These are phyloP conservation scores for Cantharis lateralis DNA, from an alignment of 2,888 invertebrate genomes.

Conservation along the genomic window DNA sequence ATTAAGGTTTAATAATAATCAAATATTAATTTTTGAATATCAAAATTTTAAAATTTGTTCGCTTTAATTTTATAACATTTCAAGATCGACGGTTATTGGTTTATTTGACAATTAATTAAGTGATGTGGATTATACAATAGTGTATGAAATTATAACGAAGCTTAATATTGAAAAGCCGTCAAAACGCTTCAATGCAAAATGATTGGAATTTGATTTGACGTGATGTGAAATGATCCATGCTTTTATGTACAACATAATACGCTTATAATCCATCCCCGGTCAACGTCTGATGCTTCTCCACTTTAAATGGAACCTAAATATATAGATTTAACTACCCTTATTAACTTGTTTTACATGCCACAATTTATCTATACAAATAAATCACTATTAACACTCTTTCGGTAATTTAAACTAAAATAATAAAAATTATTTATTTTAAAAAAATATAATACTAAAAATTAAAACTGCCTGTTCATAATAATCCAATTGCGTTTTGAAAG, in stretches of 20 bases:
- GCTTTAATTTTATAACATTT: neutral
- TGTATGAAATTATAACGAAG: constrained; percentile 19
- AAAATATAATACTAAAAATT: too few species aligned
- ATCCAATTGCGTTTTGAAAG: too few species aligned
- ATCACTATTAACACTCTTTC: neutral
- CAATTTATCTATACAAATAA: neutral
- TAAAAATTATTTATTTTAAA: too few species aligned
- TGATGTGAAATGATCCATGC: constrained; percentile 33
- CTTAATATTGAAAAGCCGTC: constrained; percentile 22
- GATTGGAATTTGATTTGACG: constrained; percentile 36
- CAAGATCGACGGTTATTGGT: neutral
- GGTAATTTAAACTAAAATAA: neutral
- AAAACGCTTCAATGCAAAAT: constrained; percentile 29
- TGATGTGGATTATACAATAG: constrained; percentile 8
- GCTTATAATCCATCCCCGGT: constrained; percentile 14
- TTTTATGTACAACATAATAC: constrained; percentile 32
- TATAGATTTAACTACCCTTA: neutral
- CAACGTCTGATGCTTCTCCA: constrained; percentile 6
- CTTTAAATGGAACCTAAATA: neutral
- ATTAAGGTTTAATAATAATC: neutral
- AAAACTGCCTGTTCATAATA: too few species aligned
- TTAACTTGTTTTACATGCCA: neutral
- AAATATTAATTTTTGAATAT: neutral
- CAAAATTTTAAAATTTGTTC: neutral
- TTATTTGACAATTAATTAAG: constrained; percentile 10